Evolutionary conservation across 2,797 vertebrate genomes (phyloP).

Genomic region (Enteromius paludinosus): DNA sequence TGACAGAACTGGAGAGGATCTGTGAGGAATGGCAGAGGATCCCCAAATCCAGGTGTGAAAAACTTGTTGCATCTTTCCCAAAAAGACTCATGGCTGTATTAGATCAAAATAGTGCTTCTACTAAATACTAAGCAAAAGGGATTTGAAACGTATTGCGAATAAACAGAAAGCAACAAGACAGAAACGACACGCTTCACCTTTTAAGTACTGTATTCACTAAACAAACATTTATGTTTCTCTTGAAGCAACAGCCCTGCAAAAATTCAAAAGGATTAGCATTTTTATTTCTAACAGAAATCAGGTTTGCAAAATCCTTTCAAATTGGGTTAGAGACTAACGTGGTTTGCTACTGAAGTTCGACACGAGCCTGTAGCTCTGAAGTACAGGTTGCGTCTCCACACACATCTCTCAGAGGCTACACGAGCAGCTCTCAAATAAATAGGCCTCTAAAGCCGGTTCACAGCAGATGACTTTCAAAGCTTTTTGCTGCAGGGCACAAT

Average conservation of each 20-base stretch:
- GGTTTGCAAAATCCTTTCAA: constrained; percentile 23
- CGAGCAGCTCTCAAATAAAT: constrained; percentile 71
- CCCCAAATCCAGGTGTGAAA: too few species aligned
- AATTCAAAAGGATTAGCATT: constrained; percentile 13
- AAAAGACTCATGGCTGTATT: too few species aligned
- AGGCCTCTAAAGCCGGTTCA: constrained; percentile 62
- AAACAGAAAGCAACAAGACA: background rate
- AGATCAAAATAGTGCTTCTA: too few species aligned
- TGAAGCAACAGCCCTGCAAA: background rate
- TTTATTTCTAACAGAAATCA: constrained; percentile 4
- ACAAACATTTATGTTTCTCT: background rate
- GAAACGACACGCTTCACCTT: background rate
- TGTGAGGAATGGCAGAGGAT: too few species aligned
- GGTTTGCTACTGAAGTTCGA: constrained; percentile 13
- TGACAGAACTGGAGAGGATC: too few species aligned
- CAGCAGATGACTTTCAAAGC: constrained; percentile 69
- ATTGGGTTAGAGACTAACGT: constrained; percentile 24
- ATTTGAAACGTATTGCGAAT: too few species aligned
- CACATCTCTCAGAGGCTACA: constrained; percentile 60
- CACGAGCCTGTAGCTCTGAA: constrained; percentile 16
- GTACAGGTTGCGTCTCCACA: constrained; percentile 21
- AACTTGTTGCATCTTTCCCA: too few species aligned
- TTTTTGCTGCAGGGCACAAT: constrained; percentile 74
- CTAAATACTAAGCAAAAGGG: background rate
- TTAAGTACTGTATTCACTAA: background rate